Evolutionary conservation across 2,797 vertebrate species (phyloP), one percentile per base, ranked within the genome.

Genomic region (Hirundo rustica): DNA sequence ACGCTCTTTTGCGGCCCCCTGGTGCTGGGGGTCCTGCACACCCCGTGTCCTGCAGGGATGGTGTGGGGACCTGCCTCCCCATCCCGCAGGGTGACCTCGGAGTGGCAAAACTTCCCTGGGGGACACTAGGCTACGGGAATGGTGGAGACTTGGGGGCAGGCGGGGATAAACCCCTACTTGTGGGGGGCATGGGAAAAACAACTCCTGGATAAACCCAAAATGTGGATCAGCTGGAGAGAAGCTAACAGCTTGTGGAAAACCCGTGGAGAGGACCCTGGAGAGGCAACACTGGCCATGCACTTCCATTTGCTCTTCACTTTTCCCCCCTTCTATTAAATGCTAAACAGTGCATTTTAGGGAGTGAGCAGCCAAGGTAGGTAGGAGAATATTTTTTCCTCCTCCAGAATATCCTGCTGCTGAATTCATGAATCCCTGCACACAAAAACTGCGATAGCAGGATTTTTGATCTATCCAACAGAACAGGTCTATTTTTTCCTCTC

Each of bases 71-170:
- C 5, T 64, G 18, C 34, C 27, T 51, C 15, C 15, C 2, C 1
- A 8, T 60, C 58, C 58, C 20, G 8, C 0, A 3, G 38, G 20
- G 54, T 16, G 34, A 26, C 21, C 13, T 58, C 0, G 0, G 26
- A 15, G 22, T 1, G 4, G 45, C 55, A n/a, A 42, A 51, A 45
- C 8, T 25, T 23, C 67, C 47, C 36, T 5, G 9, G 25, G 60
- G 3, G 11, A 8, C 0, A 0, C 5, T 11, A 5, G 44, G 30
- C n/a, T 29, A 5, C 2, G 4, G 54, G 32, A 44, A 54, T 2
- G 29, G 10, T 26, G 15, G 38, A 54, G 27, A 7, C 78, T 4
- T 72, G 40, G 66, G 65, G 16, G 5, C 12, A 76, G 14, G 14
- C 9, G 1, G 1, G 10, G 22, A 12, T 26, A 62, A 89, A n/a